Base-by-base conservation (phyloP, 2,888 invertebrate species). In the Listrodromus nycthemerus region DNA sequence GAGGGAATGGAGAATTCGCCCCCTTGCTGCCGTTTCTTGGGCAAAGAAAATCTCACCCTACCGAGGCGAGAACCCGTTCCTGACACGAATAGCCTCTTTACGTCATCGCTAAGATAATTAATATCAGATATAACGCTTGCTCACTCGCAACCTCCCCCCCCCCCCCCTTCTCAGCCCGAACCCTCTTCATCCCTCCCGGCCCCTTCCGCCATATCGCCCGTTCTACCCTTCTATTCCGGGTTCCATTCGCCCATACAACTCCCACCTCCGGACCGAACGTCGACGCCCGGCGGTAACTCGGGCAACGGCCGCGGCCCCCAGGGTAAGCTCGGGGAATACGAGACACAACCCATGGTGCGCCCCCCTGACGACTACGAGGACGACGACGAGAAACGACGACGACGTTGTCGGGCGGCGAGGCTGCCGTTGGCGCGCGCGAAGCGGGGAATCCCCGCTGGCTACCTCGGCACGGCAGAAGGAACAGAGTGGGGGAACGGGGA, bases 251-350 rank as follows among this genome's bases (percentile, higher is more conserved):
- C 16, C 30, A 61, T 30, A 61, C 30, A 45, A 16, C 45, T 24
- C 71, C 76, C 65, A 55, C 70, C 70, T 30, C 61, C 61, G 73
- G 71, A 70, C 69, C 24, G 13, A 10, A 76, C 80, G 83, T 76
- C 83, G 83, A 83, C 80, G 83, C 83, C 83, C 83, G 83, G 78
- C 81, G 81, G 84, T 84, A 85, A 84, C 84, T 85, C 83, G 84
- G 86, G 82, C 82, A 85, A 85, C 79, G 85, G 80, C 84, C 81
- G 82, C 77, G 77, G 76, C 70, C 63, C 65, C 75, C 75, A 52
- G 75, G 65, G 75, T 75, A 65, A 75, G 75, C 75, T 61, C 30
- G 75, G 63, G 41, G 73, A 74, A 52, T 65, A 75, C 75, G 75
- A 75, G 75, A 75, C 75, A 75, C 75, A 75, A 75, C 75, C 65